These are phyloP conservation scores for Panagrolaimus sp. DNA, from an alignment of 1,140 invertebrate genomes.

Conservation along the genomic window DNA sequence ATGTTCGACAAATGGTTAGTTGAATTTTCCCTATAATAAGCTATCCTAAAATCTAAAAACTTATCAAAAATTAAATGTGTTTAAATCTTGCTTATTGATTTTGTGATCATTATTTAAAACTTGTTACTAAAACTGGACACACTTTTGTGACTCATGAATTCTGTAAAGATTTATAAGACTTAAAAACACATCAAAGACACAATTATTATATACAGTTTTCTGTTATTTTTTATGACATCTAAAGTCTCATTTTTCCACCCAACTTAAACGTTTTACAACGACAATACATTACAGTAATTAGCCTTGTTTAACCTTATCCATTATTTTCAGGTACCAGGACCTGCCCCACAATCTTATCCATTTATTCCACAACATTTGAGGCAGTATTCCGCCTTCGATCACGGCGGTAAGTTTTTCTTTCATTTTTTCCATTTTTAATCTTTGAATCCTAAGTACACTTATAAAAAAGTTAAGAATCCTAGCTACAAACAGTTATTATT, in stretches of 20 bases:
- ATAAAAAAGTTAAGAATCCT: no score
- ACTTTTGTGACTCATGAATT: no score
- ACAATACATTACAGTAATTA: background rate
- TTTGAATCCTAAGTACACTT: no score
- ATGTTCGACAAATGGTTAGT: constrained; percentile 26
- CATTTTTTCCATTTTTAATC: background rate
- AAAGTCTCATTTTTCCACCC: background rate
- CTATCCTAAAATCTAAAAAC: background rate
- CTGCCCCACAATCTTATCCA: constrained; percentile 27
- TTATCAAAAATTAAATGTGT: no score
- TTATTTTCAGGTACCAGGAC: constrained; percentile 29
- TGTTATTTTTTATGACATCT: background rate
- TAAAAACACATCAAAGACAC: no score
- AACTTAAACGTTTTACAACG: no score
- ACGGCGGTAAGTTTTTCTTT: background rate
- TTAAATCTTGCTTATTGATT: no score
- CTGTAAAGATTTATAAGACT: no score
- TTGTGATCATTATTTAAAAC: no score
- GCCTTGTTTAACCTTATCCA: background rate
- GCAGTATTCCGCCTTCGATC: background rate
- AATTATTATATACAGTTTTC: background rate
- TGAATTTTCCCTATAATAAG: constrained; percentile 2
- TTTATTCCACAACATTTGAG: constrained; percentile 13
- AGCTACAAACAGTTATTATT: background rate
- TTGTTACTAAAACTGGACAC: no score